phyloP scores from a whole-genome alignment of 2,113 vertebrate genomes.

The Chaetops frenatus region DNA sequence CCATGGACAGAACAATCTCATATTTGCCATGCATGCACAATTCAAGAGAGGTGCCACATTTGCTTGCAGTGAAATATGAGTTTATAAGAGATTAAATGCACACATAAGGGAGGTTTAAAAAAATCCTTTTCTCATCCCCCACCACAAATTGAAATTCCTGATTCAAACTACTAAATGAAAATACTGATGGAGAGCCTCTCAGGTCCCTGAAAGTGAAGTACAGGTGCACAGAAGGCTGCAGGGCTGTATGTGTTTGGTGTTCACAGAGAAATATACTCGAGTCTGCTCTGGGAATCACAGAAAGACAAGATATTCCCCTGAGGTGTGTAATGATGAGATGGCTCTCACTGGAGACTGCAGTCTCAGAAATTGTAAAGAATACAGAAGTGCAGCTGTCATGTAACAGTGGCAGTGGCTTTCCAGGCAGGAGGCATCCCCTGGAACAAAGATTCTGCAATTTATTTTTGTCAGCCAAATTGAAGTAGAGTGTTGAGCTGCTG shows the following conservation, averaged over 20 bases:
- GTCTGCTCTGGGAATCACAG: not conserved
- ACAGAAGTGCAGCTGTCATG: not conserved
- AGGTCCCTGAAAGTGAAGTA: not conserved
- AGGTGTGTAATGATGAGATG: not conserved
- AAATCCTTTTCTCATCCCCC: not conserved
- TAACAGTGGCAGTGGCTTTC: not conserved
- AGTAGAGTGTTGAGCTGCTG: not conserved
- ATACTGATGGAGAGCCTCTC: not conserved
- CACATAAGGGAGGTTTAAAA: not conserved
- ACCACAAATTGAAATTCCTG: not conserved
- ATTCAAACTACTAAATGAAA: not conserved
- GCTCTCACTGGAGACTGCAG: not conserved
- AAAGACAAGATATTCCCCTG: not conserved
- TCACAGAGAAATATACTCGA: not conserved
- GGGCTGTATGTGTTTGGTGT: not conserved
- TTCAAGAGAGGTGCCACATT: not conserved
- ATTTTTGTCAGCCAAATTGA: conserved; percentile 27
- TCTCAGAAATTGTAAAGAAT: not conserved
- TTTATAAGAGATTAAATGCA: not conserved
- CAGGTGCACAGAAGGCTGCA: not conserved
- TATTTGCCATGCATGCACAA: not conserved
- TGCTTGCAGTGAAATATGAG: not conserved
- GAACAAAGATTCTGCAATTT: not conserved
- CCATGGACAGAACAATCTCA: not conserved
- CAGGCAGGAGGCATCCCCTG: not conserved